Evolutionary conservation across 23 tunicate genomes (phyloP), one percentile per base, ranked within the genome.

Genomic region (Phallusia fumigata): DNA sequence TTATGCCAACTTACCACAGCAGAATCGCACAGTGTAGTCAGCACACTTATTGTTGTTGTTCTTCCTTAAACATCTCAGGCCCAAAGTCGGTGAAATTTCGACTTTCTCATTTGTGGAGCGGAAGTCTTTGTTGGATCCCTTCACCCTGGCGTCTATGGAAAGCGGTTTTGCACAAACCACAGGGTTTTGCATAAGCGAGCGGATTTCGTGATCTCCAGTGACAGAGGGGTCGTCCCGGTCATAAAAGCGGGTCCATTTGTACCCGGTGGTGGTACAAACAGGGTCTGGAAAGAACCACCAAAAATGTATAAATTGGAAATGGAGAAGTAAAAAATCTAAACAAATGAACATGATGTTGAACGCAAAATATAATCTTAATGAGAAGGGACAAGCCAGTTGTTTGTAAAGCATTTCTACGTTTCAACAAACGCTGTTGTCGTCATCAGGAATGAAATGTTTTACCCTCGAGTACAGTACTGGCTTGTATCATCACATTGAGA

Each of bases 161-260:
- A 13, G 3, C 16, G 69, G 69, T 58, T 24, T 58, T 5, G 69
- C 69, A 24, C 69, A 58, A 24, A 58, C 28, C 11, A 6, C 13
- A 2, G 69, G 69, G 13, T 58, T 22, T 58, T 13, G 26, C 69
- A 58, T 21, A 8, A 1, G 28, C 11, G 69, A 58, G 15, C 26
- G 69, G 13, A 24, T 8, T 24, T 58, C 69, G 16, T 58, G 69
- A 58, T 58, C 69, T 8, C 69, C 69, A 58, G 69, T 58, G 26
- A 24, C 69, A 21, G 69, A 58, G 26, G 69, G 69, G 69, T 58
- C 69, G 69, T 58, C 69, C 26, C 69, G 69, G 69, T 58, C 69
- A 16, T 58, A 58, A 24, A 21, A 58, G 3, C 16, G 2, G 28
- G 28, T 58, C 69, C 69, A 58, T 21, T 22, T 16, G 69, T 58